Evolutionary conservation across 2,113 vertebrate species (phyloP), one percentile per base, ranked within the genome.

Genomic region (Hucho hucho): DNA sequence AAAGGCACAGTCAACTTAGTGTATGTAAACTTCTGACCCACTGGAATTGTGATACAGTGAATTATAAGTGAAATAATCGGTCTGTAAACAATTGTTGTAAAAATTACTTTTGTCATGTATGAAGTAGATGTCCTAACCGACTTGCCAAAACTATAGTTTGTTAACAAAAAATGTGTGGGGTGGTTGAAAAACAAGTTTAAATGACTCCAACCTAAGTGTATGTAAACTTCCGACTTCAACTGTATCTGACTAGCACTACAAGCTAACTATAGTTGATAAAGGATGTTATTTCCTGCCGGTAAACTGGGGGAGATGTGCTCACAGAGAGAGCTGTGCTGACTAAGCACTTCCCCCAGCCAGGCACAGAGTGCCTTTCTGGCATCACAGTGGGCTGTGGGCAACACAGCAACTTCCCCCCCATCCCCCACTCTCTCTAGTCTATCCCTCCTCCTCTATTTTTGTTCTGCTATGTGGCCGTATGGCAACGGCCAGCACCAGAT

Each of bases 271-370:
- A 63, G 59, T 25, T 24, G 3, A 25, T n/a, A 63, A 22, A 63
- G 24, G 20, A 37, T 4, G 37, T 47, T 69, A 66, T 74, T 64
- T 26, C 61, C 67, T 7, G 24, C 16, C 3, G 56, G 56, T 18
- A 72, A 75, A 74, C 63, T 47, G 22, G 72, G 77, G 75, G n/a
- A 22, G 3, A 47, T 43, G 43, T 43, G 43, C 20, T 43, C 11
- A 20, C 20, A 25, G 26, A 25, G 26, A 63, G 69, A 22, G 6
- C 37, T 12, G n/a, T 87, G 89, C 88, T 70, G 84, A 88, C 74
- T 76, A 63, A 81, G 86, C 86, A 75, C 75, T 76, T 70, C 0
- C 58, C 72, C 70, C 69, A 76, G 72, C 79, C 79, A 70, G 26
- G 72, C 49, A 75, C 75, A 81, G 79, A 72, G 32, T 61, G 6